Conservation (phyloP, 2,888 invertebrate species). For the Brachyopa scutellaris region DNA sequence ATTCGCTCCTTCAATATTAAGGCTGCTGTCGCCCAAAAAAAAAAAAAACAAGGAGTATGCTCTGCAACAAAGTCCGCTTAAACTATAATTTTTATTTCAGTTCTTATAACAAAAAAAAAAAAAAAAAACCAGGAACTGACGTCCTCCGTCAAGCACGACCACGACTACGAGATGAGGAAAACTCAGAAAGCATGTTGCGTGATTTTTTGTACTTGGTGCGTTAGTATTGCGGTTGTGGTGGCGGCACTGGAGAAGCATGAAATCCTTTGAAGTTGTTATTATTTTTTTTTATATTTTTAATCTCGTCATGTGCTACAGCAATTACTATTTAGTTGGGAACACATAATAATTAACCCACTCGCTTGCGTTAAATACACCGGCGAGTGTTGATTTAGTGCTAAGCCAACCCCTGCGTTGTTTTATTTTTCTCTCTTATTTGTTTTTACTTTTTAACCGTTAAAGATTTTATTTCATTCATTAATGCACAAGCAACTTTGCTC, state of each 20-base stretch:
- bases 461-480: constrained; percentile 58
- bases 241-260: constrained; percentile 3
- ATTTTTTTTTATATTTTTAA: background rate
- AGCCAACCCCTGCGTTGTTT: constrained; percentile 22
- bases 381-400: constrained; percentile 57
- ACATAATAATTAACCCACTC: constrained; percentile 60
- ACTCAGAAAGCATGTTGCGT: background rate
- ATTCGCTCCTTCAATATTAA: background rate
- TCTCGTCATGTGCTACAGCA: constrained; percentile 1
- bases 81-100: background rate
- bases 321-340: constrained; percentile 37
- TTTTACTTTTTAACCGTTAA: no score
- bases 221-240: background rate
- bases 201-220: background rate
- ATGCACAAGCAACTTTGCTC: constrained; percentile 46
- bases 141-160: no score
- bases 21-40: background rate
- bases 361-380: constrained; percentile 35
- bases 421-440: constrained; percentile 7
- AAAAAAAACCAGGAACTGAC: no score
- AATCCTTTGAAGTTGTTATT: constrained; percentile 53
- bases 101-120: no score
- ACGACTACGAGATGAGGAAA: no score
- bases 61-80: background rate
- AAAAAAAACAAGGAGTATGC: background rate